Evolutionary conservation across 2,113 vertebrate species (phyloP), one percentile per base, ranked within the genome.

Genomic region (Chunga burmeisteri): DNA sequence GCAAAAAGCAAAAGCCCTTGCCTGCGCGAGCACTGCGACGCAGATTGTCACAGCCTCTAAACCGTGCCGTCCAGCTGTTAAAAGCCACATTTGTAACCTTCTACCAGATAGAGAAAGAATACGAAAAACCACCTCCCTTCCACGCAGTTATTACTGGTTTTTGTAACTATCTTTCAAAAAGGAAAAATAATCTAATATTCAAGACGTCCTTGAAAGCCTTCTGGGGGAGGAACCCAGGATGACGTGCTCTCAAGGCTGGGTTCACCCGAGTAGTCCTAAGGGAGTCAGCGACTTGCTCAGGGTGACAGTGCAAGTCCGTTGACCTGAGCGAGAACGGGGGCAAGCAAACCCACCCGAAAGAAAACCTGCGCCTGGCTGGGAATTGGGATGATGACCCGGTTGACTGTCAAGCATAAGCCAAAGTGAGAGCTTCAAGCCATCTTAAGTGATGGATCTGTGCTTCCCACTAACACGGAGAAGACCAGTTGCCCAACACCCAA

Each of bases 41-140:
- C n/a, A 13, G 62, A 11, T 36, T 10, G 22, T 22, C 53, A 47
- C 66, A 85, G 74, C 71, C 59, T 55, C 79, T 18, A 15, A 63
- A 38, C 22, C 3, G 4, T 58, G 25, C 56, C n/a, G 44, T 6
- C 40, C 67, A 17, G 75, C 0, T 0, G 15, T 62, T 36, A 52
- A 50, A 78, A 75, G 30, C 29, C 74, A 71, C 62, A 8, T 70
- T 23, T 73, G 42, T 78, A 71, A 88, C 63, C 46, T 29, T 10
- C 32, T 42, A 55, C 7, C 40, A 62, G 22, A 30, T 2, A 42
- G 46, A 53, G 46, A 65, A 61, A 29, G 34, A 34, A 7, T 3
- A 66, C 2, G 46, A 56, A 93, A 86, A 17, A 44, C 22, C 49
- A 38, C 4, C 68, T 89, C 52, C 66, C 77, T 53, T 26, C 59